These are phyloP conservation scores for Drosophila pachea DNA, from an alignment of 1,140 invertebrate genomes.

Conservation along the genomic window DNA sequence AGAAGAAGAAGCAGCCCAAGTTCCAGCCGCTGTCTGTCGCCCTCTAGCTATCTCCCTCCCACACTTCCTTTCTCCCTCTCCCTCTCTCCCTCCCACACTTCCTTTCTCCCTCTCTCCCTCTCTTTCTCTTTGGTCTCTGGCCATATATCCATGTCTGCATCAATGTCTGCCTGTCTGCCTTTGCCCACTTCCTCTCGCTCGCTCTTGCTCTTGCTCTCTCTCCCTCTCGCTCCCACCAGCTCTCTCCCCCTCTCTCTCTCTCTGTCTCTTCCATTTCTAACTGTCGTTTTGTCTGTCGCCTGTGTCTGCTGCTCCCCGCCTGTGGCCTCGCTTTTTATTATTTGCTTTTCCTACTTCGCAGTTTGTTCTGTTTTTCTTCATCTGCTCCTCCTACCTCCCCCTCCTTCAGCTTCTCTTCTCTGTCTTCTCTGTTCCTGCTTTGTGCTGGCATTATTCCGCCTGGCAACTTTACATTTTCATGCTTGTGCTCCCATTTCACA, in stretches of 20 bases:
- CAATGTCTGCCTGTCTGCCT: conserved; percentile 54
- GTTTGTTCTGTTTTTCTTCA: conserved; percentile 39
- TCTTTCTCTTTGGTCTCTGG: conserved; percentile 29
- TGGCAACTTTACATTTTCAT: conserved; percentile 67
- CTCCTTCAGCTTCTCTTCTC: background rate
- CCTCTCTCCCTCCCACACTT: conserved; percentile 1
- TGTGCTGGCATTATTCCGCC: conserved; percentile 42
- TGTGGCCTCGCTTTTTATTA: conserved; percentile 32
- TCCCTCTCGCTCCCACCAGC: background rate
- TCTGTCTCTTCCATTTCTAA: conserved; percentile 30
- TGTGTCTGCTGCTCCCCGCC: conserved; percentile 36
- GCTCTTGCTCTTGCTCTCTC: conserved; percentile 1
- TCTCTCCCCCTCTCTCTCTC: background rate
- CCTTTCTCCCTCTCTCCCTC: conserved; percentile 5
- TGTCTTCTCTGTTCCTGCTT: background rate
- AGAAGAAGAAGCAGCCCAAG: conserved; percentile 29
- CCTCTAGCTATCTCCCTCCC: background rate
- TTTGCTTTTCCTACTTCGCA: conserved; percentile 49
- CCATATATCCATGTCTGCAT: conserved; percentile 73
- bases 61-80: background rate
- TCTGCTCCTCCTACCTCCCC: conserved; percentile 6
- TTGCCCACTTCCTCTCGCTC: conserved; percentile 1
- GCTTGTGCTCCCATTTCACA: conserved; percentile 57
- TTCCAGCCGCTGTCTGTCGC: conserved; percentile 15
- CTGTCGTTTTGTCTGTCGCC: conserved; percentile 42